phyloP scores from a whole-genome alignment of 2,113 vertebrate species.

The Erythrocebus patas region DNA sequence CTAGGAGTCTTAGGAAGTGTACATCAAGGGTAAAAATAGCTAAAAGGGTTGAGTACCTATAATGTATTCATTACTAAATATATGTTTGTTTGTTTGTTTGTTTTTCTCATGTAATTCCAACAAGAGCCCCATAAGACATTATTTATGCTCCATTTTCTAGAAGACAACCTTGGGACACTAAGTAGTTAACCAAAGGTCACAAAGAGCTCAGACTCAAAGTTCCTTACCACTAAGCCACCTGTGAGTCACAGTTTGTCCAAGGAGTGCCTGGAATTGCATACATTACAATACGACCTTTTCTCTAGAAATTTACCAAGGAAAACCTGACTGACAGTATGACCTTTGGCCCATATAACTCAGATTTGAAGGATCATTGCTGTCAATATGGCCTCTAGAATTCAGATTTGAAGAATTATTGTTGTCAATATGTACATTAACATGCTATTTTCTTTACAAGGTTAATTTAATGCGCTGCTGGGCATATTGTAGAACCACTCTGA shows the following conservation, averaged over 20 bases:
- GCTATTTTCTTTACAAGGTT: neutral
- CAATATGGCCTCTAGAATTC: too few relatives aligned
- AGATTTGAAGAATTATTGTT: too few relatives aligned
- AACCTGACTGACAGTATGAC: neutral
- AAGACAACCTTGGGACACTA: neutral
- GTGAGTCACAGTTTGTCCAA: neutral
- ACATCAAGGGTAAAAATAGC: neutral
- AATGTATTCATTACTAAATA: neutral
- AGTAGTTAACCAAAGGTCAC: neutral
- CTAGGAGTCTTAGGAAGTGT: neutral
- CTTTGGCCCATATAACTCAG: neutral
- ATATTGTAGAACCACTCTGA: neutral
- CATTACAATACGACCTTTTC: neutral
- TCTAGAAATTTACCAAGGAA: neutral
- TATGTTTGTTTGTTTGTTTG: neutral
- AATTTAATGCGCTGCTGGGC: neutral
- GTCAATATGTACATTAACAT: neutral
- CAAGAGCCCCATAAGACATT: neutral
- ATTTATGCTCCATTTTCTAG: neutral
- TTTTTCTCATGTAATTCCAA: neutral
- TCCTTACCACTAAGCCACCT: neutral
- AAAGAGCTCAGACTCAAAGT: neutral
- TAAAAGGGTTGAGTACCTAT: neutral
- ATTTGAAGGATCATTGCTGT: neutral
- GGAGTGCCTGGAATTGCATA: neutral